Evolutionary conservation across 2,797 vertebrate species (phyloP), one percentile per base, ranked within the genome.

Genomic region (Epinephelus awoara): DNA sequence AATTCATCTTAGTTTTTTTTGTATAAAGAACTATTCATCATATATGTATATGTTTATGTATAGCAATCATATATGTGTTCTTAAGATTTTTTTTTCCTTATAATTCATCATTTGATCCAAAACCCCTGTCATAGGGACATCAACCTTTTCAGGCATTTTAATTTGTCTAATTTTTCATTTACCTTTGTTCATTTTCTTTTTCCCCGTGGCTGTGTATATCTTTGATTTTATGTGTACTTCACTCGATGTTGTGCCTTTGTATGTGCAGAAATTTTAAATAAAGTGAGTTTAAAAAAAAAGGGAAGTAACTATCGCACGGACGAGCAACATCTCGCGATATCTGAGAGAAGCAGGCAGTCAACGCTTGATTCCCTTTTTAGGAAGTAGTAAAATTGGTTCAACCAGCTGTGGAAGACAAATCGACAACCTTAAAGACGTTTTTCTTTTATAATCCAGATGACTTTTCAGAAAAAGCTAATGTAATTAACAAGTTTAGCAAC

Each of bases 311-410:
- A 3, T n/a, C 58, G 21, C 3, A 9, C 10, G 34, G 34, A 34
- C 6, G 66, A 5, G 13, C 25, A 58, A 83, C 4, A n/a, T 82
- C 83, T 89, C 90, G 78, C 85, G 88, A 90, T 68, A 90, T 3
- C 0, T 74, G 7, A 1, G 0, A 3, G 10, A 46, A 1, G 3
- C 19, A 50, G 1, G 3, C 19, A 0, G 47, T 51, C 55, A 74
- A 66, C 4, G 50, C 38, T 38, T 27, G 2, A n/a, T 75, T 64
- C 4, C 72, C 42, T 79, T 81, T 84, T 86, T 66, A 64, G 63
- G 56, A 67, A 71, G 79, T 64, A 23, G 1, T 15, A 2, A 44
- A 51, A 56, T 56, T 67, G 13, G 0, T 29, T 57, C 3, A 10
- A 19, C 5, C 10, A n/a, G 23, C 13, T 46, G 19, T 44, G 52